Base-by-base conservation (phyloP, 2,888 invertebrate species). In the Parnassius mnemosyne region DNA sequence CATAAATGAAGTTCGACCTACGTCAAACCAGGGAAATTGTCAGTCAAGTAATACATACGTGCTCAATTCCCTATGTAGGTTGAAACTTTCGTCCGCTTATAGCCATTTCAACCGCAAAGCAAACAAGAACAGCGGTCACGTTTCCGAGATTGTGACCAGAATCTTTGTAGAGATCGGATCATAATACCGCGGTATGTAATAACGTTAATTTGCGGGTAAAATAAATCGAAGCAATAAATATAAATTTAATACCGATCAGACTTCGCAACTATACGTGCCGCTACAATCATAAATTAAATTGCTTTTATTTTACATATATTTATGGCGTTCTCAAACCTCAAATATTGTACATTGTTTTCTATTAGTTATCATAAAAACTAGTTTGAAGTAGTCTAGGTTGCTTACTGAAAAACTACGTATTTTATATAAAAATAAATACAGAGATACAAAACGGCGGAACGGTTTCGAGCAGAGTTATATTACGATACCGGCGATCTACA, bases 61-160 rank as follows among this genome's bases (percentile, higher is more conserved):
- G 82, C 81, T 77, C 78, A 74, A 76, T 76, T 72, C 66, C 70
- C 72, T 68, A 87, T 85, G 85, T 89, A 83, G 87, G 88, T 80
- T 84, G 80, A 75, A 79, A 87, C 88, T 89, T 89, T 89, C 89
- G 82, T 87, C 81, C 77, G 80, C 75, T 78, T 77, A 74, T 74
- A 79, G 79, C 75, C 75, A 78, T 80, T 80, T 75, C 76, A 54
- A 81, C 88, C 87, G 85, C 84, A 87, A 88, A 78, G 78, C 72
- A 81, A 87, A 89, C 86, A 83, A 87, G 85, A 81, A 85, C 72
- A 71, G 72, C 74, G 80, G 82, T 85, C 89, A 85, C 83, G 85
- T 86, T 82, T 82, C 78, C 77, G 70, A 81, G 81, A 82, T 81
- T 75, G 77, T 77, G 69, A 72, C 73, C 72, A 70, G 73, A 74